These are phyloP conservation scores for Iguana delicatissima DNA, from an alignment of 2,797 vertebrate species.

Conservation along the genomic window DNA sequence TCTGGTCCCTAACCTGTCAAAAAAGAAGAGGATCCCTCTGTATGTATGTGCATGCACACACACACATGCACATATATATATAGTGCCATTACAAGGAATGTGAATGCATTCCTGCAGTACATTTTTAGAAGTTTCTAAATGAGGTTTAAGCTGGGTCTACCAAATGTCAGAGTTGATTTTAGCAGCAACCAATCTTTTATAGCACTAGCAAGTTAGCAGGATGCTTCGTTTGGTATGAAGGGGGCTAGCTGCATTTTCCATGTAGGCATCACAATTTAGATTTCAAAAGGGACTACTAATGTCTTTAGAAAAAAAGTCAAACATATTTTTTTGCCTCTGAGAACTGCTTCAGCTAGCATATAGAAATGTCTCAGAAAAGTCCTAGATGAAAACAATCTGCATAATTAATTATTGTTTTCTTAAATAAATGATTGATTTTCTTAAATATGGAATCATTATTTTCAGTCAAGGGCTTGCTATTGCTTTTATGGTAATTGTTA, in stretches of 20 bases:
- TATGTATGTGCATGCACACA: too few species aligned
- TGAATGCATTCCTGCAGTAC: constrained; percentile 17
- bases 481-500: not conserved
- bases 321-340: not conserved
- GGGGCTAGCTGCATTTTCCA: not conserved
- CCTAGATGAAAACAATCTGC: not conserved
- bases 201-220: not conserved
- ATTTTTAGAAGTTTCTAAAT: constrained; percentile 12
- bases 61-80: not conserved
- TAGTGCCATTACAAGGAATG: constrained; percentile 4
- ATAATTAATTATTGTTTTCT: not conserved
- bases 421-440: not conserved
- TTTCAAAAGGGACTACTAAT: constrained; percentile 17
- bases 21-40: too few species aligned
- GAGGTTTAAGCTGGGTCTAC: not conserved
- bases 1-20: too few species aligned
- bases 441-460: not conserved
- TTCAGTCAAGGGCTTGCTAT: not conserved
- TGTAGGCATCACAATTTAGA: not conserved
- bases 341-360: not conserved
- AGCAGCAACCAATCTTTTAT: constrained; percentile 13
- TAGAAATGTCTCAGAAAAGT: not conserved
- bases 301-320: not conserved
- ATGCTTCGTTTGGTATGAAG: constrained; percentile 3
- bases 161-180: not conserved